phyloP scores from a whole-genome alignment of 92 coral and sea anemone genomes.

The Porites cylindrica region DNA sequence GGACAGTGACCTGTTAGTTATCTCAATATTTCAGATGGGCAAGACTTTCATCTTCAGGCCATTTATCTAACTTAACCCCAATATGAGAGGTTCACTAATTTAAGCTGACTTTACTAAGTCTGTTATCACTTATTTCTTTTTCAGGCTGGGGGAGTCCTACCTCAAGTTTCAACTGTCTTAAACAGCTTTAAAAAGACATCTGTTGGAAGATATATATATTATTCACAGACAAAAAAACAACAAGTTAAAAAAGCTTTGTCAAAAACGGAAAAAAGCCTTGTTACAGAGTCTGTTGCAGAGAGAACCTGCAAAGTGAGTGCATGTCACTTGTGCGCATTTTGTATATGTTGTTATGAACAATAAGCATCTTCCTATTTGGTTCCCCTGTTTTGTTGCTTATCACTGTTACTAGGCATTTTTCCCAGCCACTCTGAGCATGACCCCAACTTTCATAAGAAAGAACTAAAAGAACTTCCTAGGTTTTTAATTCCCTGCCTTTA shows the following conservation, averaged over 20 bases:
- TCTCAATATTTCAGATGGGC: too few species aligned
- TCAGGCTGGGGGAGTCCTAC: slow-evolving; percentile 79
- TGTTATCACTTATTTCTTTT: neutral
- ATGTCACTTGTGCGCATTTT: neutral
- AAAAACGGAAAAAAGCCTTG: slow-evolving; percentile 26
- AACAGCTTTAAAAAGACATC: slow-evolving; percentile 68
- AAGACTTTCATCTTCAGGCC: too few species aligned
- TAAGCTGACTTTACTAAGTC: neutral
- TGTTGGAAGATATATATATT: slow-evolving; percentile 72
- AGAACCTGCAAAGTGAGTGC: neutral
- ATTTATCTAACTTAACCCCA: too few species aligned
- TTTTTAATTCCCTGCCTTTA: too few species aligned
- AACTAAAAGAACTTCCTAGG: too few species aligned
- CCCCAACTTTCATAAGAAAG: too few species aligned
- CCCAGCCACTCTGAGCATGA: too few species aligned
- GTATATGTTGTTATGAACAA: neutral
- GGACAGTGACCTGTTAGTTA: too few species aligned
- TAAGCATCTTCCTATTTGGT: neutral
- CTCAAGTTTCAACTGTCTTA: slow-evolving; percentile 70
- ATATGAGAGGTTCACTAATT: too few species aligned
- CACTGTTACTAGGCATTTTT: too few species aligned
- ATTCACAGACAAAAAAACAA: slow-evolving; percentile 68
- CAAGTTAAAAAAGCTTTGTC: slow-evolving; percentile 43
- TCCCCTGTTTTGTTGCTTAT: too few species aligned
- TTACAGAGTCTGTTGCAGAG: slow-evolving; percentile 13